Evolutionary conservation across 2,888 invertebrate species (phyloP).

Genomic region (Platypus cylindrus): DNA sequence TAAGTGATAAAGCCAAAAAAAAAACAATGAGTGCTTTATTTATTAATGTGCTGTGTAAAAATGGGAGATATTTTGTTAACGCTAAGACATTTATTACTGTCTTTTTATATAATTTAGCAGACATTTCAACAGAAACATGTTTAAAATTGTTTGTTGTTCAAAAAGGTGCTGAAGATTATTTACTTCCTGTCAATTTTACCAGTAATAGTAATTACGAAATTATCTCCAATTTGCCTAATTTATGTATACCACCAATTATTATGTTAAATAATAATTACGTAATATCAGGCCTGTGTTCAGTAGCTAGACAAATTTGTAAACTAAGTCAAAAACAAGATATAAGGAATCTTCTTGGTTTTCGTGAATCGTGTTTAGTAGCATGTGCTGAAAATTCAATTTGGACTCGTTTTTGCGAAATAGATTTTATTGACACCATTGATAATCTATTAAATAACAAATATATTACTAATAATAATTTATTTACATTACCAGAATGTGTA

Average conservation of each 20-base stretch:
- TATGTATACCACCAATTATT: conserved; percentile 48
- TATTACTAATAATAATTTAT: conserved; percentile 16
- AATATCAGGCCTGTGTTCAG: conserved; percentile 68
- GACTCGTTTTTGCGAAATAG: conserved; percentile 87
- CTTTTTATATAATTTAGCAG: conserved; percentile 19
- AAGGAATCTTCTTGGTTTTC: conserved; percentile 58
- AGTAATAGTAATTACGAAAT: conserved; percentile 29
- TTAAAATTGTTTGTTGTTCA: conserved; percentile 15
- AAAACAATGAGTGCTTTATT: conserved; percentile 10
- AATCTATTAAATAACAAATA: conserved; percentile 27
- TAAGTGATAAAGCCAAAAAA: too few species aligned
- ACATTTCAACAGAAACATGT: conserved; percentile 13
- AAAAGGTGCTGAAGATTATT: conserved; percentile 16
- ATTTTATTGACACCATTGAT: conserved; percentile 51
- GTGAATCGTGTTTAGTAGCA: conserved; percentile 65
- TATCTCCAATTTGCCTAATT: conserved; percentile 31
- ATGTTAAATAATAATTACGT: conserved; percentile 45
- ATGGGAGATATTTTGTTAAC: conserved; percentile 15
- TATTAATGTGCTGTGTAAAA: conserved; percentile 8
- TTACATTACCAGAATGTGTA: conserved; percentile 52
- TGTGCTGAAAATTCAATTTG: conserved; percentile 77
- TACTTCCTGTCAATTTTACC: conserved; percentile 29
- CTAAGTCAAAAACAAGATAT: conserved; percentile 25
- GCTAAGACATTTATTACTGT: conserved; percentile 20
- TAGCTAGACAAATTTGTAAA: conserved; percentile 48